Evolutionary conservation across 2,888 invertebrate genomes (phyloP).

Genomic region (Cordylochernes scorpioides): DNA sequence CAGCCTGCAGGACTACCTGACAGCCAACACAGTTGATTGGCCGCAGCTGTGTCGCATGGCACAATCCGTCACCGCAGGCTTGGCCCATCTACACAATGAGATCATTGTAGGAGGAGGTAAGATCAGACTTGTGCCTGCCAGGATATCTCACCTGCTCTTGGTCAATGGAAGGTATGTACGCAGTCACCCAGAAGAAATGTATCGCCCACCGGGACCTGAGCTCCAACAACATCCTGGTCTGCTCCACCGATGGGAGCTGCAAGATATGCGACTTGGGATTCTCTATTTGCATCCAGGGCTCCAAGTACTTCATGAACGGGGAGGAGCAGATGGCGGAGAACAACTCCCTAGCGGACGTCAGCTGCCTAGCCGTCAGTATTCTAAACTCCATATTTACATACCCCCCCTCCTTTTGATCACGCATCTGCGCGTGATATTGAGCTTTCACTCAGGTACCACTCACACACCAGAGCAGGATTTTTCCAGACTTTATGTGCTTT

Average conservation of each 20-base stretch:
- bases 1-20: conserved; percentile 45
- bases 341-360: conserved; percentile 39
- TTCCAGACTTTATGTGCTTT: too few relatives aligned
- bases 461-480: too few relatives aligned
- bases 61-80: conserved; percentile 45
- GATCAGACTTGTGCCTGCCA: background rate
- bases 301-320: conserved; percentile 33
- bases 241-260: conserved; percentile 39
- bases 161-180: conserved; percentile 15
- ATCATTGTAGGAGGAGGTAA: conserved; percentile 31
- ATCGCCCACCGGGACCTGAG: conserved; percentile 74
- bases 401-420: too few relatives aligned
- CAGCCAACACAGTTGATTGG: conserved; percentile 41
- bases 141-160: background rate
- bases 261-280: conserved; percentile 62
- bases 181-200: conserved; percentile 42
- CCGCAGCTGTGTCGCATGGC: conserved; percentile 43
- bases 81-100: conserved; percentile 57
- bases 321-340: conserved; percentile 39
- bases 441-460: too few relatives aligned
- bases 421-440: too few relatives aligned
- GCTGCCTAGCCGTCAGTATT: conserved; percentile 15
- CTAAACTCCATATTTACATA: too few relatives aligned
- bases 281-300: conserved; percentile 35
- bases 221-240: conserved; percentile 58